Evolutionary conservation across 2,888 invertebrate species (phyloP).

Genomic region (Leucoptera coffeella): DNA sequence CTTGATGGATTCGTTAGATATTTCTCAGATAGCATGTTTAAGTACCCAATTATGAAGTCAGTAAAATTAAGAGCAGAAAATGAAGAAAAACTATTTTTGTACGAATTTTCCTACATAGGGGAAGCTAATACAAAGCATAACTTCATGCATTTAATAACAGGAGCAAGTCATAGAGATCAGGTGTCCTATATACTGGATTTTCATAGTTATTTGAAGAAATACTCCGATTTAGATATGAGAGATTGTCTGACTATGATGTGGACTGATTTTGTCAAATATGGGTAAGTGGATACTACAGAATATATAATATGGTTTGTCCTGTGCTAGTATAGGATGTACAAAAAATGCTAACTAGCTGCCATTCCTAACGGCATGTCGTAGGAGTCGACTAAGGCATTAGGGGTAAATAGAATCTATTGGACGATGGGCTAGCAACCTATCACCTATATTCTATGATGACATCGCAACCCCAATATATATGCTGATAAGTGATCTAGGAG

Average conservation of each 20-base stretch:
- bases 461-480: too few relatives aligned
- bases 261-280: constrained; percentile 31
- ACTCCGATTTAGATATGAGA: constrained; percentile 24
- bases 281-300: too few relatives aligned
- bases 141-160: constrained; percentile 26
- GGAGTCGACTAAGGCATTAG: too few relatives aligned
- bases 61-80: constrained; percentile 19
- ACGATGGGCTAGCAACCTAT: too few relatives aligned
- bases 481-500: too few relatives aligned
- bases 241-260: constrained; percentile 34
- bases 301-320: too few relatives aligned
- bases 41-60: constrained; percentile 28
- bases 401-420: too few relatives aligned
- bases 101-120: constrained; percentile 34
- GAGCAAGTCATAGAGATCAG: constrained; percentile 39
- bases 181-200: constrained; percentile 33
- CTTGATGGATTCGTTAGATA: constrained; percentile 26
- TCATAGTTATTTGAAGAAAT: constrained; percentile 17
- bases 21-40: constrained; percentile 39
- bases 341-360: too few relatives aligned
- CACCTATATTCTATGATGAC: too few relatives aligned
- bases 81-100: constrained; percentile 20
- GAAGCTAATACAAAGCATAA: constrained; percentile 23
- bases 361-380: too few relatives aligned
- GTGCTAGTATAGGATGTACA: too few relatives aligned